Conservation (phyloP, 2,113 vertebrate genomes). For the Callocephalon fimbriatum region DNA sequence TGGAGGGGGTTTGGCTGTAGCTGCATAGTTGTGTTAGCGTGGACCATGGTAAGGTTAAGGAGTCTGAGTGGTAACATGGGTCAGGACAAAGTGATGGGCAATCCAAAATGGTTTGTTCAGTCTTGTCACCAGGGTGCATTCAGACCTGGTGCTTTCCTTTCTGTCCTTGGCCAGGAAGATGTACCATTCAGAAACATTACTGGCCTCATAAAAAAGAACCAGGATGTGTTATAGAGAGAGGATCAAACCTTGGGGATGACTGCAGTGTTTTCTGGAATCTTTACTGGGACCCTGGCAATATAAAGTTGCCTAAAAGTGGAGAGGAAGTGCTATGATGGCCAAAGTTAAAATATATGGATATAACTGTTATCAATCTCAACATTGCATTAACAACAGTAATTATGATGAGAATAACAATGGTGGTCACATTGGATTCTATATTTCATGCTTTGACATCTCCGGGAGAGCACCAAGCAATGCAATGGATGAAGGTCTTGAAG, state of each 20-base stretch:
- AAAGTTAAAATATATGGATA: background rate
- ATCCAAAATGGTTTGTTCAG: background rate
- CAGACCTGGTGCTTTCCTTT: background rate
- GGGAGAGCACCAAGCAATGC: background rate
- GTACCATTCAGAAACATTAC: background rate
- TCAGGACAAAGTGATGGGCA: background rate
- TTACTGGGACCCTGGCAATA: background rate
- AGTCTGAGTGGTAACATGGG: accelerated
- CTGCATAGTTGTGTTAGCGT: background rate
- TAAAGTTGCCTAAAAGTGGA: background rate
- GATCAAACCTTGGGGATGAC: background rate
- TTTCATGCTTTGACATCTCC: background rate
- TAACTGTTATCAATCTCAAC: background rate
- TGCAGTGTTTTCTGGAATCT: background rate
- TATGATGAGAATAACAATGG: background rate
- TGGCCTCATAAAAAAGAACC: background rate
- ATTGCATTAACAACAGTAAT: background rate
- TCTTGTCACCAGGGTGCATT: background rate
- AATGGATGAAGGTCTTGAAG: background rate
- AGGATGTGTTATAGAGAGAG: background rate
- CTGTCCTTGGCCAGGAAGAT: background rate
- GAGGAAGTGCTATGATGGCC: background rate
- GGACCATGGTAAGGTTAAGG: background rate
- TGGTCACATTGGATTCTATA: background rate
- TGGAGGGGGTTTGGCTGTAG: background rate